Evolutionary conservation across 2,888 invertebrate genomes (phyloP).

Genomic region (Noctuana brunneofusca): DNA sequence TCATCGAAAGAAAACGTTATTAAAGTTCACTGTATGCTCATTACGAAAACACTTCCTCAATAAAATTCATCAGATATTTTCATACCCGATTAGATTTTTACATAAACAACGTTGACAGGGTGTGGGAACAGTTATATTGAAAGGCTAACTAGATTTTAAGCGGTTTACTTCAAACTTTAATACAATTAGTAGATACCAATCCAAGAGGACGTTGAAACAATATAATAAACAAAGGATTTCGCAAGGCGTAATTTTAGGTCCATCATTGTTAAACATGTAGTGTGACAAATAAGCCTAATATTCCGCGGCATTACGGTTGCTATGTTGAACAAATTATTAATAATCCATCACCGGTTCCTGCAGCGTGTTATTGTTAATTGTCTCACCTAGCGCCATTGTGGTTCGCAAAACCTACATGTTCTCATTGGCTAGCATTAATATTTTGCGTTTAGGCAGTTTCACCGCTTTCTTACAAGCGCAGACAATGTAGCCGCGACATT

Average conservation of each 20-base stretch:
- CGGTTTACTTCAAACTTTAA: too few species aligned
- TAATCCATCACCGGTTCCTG: conserved; percentile 25
- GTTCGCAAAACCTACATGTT: conserved; percentile 29
- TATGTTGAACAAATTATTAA: conserved; percentile 22
- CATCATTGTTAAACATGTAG: conserved; percentile 5
- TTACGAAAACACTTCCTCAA: conserved; percentile 16
- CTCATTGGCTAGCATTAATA: conserved; percentile 27
- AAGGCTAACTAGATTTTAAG: neutral
- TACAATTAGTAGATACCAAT: neutral
- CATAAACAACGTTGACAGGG: neutral
- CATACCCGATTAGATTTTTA: neutral
- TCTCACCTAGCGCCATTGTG: conserved; percentile 26
- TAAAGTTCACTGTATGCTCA: conserved; percentile 14
- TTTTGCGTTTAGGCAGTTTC: conserved; percentile 35
- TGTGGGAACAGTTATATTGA: neutral
- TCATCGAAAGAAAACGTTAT: neutral
- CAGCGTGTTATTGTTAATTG: conserved; percentile 24
- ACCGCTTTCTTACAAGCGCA: conserved; percentile 34
- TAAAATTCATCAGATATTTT: neutral
- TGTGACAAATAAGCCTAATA: neutral
- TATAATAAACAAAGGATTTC: conserved; percentile 6
- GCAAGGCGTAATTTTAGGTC: conserved; percentile 7
- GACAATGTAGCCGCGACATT: conserved; percentile 30
- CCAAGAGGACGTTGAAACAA: neutral
- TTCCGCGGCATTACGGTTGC: neutral